Conservation (phyloP, 2,888 invertebrate genomes). For the Philopedon plagiatum region DNA sequence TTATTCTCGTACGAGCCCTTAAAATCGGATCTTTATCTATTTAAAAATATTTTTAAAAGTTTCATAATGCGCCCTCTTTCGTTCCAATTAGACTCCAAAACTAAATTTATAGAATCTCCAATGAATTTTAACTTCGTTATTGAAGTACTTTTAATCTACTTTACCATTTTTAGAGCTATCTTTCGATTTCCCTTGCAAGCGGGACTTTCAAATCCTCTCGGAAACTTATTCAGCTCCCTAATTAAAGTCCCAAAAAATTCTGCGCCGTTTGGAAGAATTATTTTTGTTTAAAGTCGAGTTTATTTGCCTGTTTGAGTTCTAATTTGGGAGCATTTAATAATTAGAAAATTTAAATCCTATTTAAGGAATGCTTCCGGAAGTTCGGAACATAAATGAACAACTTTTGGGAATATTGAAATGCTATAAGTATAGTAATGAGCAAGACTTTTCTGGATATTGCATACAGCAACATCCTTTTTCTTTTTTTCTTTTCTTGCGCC, state of each 20-base stretch:
- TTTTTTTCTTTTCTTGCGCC: too few species aligned
- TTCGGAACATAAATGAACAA: not conserved
- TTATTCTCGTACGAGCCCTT: not conserved
- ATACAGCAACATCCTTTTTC: too few species aligned
- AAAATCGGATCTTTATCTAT: not conserved
- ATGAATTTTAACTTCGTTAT: conserved; percentile 57
- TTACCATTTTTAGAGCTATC: conserved; percentile 55
- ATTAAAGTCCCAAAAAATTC: conserved; percentile 35
- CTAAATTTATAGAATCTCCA: conserved; percentile 45
- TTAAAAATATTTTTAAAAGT: conserved; percentile 4
- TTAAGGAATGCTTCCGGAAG: not conserved
- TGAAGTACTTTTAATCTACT: conserved; percentile 60
- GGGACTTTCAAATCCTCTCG: conserved; percentile 24
- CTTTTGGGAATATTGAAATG: too few species aligned
- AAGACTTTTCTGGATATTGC: too few species aligned
- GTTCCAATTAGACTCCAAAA: conserved; percentile 18
- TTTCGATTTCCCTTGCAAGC: conserved; percentile 50
- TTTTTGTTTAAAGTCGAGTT: conserved; percentile 34
- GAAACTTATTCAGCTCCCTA: conserved; percentile 37
- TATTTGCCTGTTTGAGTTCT: conserved; percentile 28
- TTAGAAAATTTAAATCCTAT: conserved; percentile 19
- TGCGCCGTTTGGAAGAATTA: conserved; percentile 23
- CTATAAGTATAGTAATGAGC: too few species aligned
- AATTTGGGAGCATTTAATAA: conserved; percentile 19
- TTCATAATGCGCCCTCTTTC: not conserved